These are phyloP conservation scores for Busseola fusca DNA, from an alignment of 2,888 invertebrate species.

Conservation along the genomic window DNA sequence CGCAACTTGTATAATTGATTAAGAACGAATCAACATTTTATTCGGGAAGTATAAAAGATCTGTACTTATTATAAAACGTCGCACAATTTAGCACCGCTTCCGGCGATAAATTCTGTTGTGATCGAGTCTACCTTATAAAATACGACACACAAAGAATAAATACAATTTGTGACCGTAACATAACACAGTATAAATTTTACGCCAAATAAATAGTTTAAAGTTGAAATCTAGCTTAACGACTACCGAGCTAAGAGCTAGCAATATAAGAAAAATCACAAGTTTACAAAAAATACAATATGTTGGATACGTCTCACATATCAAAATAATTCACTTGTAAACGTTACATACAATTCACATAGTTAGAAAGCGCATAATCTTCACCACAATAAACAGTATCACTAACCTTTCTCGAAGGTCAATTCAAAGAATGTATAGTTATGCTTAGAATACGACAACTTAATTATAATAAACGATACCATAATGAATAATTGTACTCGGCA, in stretches of 20 bases:
- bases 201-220: conserved; percentile 81
- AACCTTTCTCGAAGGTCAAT: conserved; percentile 89
- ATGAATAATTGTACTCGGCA: conserved; percentile 84
- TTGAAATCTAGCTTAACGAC: conserved; percentile 86
- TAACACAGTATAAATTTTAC: conserved; percentile 69
- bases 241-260: conserved; percentile 85
- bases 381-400: conserved; percentile 87
- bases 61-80: conserved; percentile 57
- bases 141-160: conserved; percentile 58
- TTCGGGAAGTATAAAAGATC: conserved; percentile 51
- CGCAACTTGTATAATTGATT: conserved; percentile 41
- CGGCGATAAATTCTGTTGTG: conserved; percentile 35
- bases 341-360: conserved; percentile 78
- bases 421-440: conserved; percentile 88
- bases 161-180: conserved; percentile 79
- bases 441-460: conserved; percentile 86
- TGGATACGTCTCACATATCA: conserved; percentile 80
- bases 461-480: conserved; percentile 78
- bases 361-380: conserved; percentile 79
- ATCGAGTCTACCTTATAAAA: conserved; percentile 49
- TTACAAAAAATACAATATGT: conserved; percentile 73
- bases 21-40: conserved; percentile 48
- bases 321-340: conserved; percentile 77
- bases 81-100: conserved; percentile 52
- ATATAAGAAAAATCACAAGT: conserved; percentile 86